Evolutionary conservation across 2,113 vertebrate genomes (phyloP), one percentile per base, ranked within the genome.

Genomic region (Hyaena hyaena): DNA sequence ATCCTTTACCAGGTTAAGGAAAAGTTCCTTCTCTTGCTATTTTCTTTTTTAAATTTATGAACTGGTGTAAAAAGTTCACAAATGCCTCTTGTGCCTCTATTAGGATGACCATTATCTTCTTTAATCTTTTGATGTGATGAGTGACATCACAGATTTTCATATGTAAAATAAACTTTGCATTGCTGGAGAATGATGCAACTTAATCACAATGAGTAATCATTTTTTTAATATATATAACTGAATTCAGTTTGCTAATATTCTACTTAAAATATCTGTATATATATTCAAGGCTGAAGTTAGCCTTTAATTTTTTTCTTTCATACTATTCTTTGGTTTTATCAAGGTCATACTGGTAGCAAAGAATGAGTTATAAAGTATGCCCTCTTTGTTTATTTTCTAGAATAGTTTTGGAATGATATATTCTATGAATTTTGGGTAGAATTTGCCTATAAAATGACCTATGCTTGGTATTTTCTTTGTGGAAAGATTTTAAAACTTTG

Each of bases 211-310:
- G 23, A 31, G 21, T 63, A 63, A 88, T 53, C 5, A 58, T 35
- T 68, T 39, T 86, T 74, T 26, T 39, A 39, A 39, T 39, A 73
- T 45, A 83, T 55, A 50, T 45, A 79, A 35, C 12, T 76, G 35
- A 80, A 96, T 94, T 90, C 43, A 26, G 16, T 96, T 90, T 93
- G 61, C 33, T 71, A 61, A 61, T 61, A 79, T 71, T 80, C n/a
- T 90, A 28, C 85, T 93, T 58, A 90, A n/a, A 79, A 24, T 88
- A 76, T 93, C 14, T 63, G 69, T 65, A 53, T 65, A 53, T 74
- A 55, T 63, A 10, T 61, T 85, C n/a, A 73, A 73, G 55, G 80
- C n/a, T 45, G 12, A 90, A 80, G 45, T 6, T 80, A 61, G 24
- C 28, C n/a, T 86, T 45, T 53, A 86, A 85, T 73, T 85, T 86